Percentiles rank a stretch among this genome's conserved stretches.
Evolutionary conservation across 2,888 invertebrate species (phyloP).

Genomic region (Torymus aiolomorphi): DNA sequence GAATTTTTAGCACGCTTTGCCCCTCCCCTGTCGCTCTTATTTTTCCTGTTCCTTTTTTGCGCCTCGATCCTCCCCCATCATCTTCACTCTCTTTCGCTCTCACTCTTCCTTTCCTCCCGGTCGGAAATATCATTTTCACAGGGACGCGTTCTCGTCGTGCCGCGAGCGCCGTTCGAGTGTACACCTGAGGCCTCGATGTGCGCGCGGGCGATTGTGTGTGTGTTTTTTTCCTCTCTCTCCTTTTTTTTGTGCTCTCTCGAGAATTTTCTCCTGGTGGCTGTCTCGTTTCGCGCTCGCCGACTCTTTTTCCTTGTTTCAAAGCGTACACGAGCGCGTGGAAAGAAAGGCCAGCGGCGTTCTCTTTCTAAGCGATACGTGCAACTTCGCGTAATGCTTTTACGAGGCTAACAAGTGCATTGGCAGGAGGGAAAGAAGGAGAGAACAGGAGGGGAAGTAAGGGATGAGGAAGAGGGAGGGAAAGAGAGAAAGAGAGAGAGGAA

Average conservation of each 20-base stretch:
- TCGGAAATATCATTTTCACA: slow-evolving; percentile 53
- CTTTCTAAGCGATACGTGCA: slow-evolving; percentile 6
- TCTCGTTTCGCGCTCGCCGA: too few species aligned
- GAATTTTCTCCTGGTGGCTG: neutral
- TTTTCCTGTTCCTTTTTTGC: too few species aligned
- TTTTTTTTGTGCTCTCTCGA: neutral
- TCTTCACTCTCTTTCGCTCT: slow-evolving; percentile 12
- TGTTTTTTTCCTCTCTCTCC: neutral
- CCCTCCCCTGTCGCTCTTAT: neutral
- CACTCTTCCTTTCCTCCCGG: neutral
- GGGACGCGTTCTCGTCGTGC: slow-evolving; percentile 29
- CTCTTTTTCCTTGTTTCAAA: slow-evolving; percentile 18
- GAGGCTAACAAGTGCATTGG: slow-evolving; percentile 27
- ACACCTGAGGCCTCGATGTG: slow-evolving; percentile 48
- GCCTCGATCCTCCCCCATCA: neutral
- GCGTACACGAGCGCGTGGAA: too few species aligned
- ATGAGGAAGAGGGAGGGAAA: neutral
- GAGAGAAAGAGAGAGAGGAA: too few species aligned
- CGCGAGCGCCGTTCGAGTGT: slow-evolving; percentile 35
- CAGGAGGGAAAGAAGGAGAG: neutral
- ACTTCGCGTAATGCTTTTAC: slow-evolving; percentile 16
- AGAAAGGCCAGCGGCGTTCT: slow-evolving; percentile 4
- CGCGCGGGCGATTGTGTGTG: neutral
- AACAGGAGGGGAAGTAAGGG: neutral
- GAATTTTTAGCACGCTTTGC: slow-evolving; percentile 38